Evolutionary conservation across 2,797 vertebrate species (phyloP), one percentile per base, ranked within the genome.

Genomic region (Rachycentron canadum): DNA sequence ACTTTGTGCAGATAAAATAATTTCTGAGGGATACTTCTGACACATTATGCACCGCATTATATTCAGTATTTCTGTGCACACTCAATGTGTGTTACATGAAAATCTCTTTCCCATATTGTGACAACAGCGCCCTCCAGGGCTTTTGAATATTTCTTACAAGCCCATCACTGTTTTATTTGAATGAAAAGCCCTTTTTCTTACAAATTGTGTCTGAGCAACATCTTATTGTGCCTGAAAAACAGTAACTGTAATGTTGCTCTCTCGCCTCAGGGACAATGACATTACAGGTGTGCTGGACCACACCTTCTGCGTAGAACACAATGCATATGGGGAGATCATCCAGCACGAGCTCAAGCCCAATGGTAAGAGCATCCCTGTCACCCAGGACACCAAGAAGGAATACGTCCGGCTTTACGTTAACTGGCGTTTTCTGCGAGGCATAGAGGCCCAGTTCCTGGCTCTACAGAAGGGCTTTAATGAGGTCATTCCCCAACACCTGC

Each of bases 391-490:
- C 91, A 98, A 98, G 92, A 98, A 97, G 81, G 97, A 98, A 25
- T 98, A 98, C 11, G 97, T 98, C 85, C 96, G 98, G 61, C 96
- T 99, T 32, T 99, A 99, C 30, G 98, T 99, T 74, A 99, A 98
- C 95, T 99, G 98, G 98, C 94, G 98, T 25, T 99, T 99, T 86
- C 95, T 99, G 89, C 95, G 97, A 82, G 98, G 98, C 76, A 99
- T 99, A 4, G 98, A 99, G 91, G 98, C 98, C 25, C 98, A 99
- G 87, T 99, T 99, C 92, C 94, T 99, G 91, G 98, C 98, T 7
- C 95, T 99, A 75, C 98, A 99, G 93, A 99, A 99, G 82, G 98
- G 98, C 83, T 99, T 99, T 94, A 98, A 99, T 68, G 98, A 99
- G 94, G 97, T 99, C 91, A 99, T 99, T 91, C 98, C 98, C 16